phyloP scores from a whole-genome alignment of 2,888 invertebrate species.

The Ophioninae sp. region DNA sequence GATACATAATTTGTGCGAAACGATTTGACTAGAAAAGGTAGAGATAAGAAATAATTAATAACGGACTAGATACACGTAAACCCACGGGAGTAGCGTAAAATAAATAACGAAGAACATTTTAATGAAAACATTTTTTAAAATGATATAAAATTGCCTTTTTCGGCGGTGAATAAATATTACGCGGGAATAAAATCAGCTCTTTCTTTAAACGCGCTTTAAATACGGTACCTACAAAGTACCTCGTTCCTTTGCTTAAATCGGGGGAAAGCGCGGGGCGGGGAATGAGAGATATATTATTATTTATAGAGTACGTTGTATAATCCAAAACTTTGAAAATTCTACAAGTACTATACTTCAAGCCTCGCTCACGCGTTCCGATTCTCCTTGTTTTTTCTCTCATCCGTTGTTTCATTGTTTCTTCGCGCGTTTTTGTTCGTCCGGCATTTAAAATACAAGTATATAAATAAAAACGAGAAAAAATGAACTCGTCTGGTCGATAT shows the following conservation, averaged over 20 bases:
- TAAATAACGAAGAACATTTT: slow-evolving; percentile 46
- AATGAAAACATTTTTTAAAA: slow-evolving; percentile 57
- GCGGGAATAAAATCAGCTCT: neutral
- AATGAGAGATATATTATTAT: slow-evolving; percentile 17
- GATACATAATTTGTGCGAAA: slow-evolving; percentile 41
- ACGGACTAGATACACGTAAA: slow-evolving; percentile 68
- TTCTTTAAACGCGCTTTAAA: neutral
- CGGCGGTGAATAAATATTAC: slow-evolving; percentile 32
- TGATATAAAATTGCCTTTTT: slow-evolving; percentile 17
- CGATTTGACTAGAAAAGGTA: slow-evolving; percentile 60
- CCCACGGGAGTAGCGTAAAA: slow-evolving; percentile 24
- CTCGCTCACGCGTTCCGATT: neutral
- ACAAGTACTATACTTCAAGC: slow-evolving; percentile 42
- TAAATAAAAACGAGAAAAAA: slow-evolving; percentile 15
- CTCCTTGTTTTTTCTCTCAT: neutral
- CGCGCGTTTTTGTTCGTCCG: slow-evolving; percentile 5
- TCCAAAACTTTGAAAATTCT: slow-evolving; percentile 36
- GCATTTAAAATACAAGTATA: slow-evolving; percentile 18
- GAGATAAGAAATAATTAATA: slow-evolving; percentile 21
- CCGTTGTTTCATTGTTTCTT: slow-evolving; percentile 23
- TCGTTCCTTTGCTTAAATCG: slow-evolving; percentile 45
- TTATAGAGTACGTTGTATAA: slow-evolving; percentile 32
- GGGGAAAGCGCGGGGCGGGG: neutral
- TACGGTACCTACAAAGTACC: slow-evolving; percentile 24
- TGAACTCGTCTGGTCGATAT: neutral